Evolutionary conservation across 2,113 vertebrate genomes (phyloP).

Genomic region (Lethenteron reissneri): DNA sequence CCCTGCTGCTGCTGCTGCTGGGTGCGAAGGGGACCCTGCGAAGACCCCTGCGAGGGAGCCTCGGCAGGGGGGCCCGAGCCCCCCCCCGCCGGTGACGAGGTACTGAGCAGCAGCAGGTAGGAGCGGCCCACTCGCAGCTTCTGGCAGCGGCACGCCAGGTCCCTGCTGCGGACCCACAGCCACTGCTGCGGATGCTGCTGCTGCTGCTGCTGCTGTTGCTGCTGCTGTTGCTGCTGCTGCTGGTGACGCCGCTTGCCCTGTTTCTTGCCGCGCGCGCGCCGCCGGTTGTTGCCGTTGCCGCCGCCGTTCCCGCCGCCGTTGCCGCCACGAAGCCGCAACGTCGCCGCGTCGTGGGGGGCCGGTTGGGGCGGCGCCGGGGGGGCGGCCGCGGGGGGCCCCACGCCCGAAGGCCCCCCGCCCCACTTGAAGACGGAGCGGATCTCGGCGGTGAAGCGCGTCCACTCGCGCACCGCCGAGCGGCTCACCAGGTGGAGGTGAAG

Average conservation of each 20-base stretch:
- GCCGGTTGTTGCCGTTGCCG: too few species aligned
- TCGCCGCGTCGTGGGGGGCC: neutral
- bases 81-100: slow-evolving; percentile 45
- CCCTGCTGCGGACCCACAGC: slow-evolving; percentile 81
- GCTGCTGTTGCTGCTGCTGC: too few species aligned
- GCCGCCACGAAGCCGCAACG: too few species aligned
- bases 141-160: slow-evolving; percentile 86
- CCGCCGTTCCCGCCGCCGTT: too few species aligned
- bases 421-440: slow-evolving; percentile 4
- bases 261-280: too few species aligned
- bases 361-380: neutral
- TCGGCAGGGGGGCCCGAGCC: neutral
- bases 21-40: neutral
- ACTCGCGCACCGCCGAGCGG: neutral
- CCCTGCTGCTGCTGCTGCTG: slow-evolving; percentile 23
- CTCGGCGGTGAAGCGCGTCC: neutral
- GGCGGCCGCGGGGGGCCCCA: neutral
- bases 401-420: neutral
- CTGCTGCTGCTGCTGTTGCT: too few species aligned
- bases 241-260: too few species aligned
- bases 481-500: neutral
- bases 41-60: neutral
- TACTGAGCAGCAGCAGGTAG: slow-evolving; percentile 73
- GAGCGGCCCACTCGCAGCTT: slow-evolving; percentile 91
- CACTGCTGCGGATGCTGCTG: slow-evolving; percentile 24